These are phyloP conservation scores for Leptinotarsa haldemani DNA, from an alignment of 2,888 invertebrate species.

Conservation along the genomic window DNA sequence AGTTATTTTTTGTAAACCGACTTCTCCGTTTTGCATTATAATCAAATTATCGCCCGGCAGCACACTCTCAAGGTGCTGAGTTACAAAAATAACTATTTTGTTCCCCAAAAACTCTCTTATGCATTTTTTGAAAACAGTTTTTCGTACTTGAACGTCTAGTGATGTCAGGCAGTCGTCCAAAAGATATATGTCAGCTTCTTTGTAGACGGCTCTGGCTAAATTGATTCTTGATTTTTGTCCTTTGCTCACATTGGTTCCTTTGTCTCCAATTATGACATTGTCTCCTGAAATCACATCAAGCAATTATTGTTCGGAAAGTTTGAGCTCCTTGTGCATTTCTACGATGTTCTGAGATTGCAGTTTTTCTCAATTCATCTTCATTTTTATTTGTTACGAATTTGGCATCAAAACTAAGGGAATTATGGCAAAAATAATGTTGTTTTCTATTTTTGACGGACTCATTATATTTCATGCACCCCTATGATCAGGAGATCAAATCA, in stretches of 20 bases:
- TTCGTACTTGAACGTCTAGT: conserved; percentile 79
- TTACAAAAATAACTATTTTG: conserved; percentile 51
- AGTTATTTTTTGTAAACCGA: conserved; percentile 25
- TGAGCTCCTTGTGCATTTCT: too few species aligned
- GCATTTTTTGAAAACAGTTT: conserved; percentile 76
- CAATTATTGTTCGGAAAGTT: too few species aligned
- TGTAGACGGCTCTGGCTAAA: conserved; percentile 79
- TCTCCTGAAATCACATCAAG: conserved; percentile 69
- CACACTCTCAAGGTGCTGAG: conserved; percentile 44
- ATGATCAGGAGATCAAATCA: too few species aligned
- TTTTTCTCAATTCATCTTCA: too few species aligned
- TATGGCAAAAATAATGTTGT: too few species aligned
- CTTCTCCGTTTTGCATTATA: conserved; percentile 43
- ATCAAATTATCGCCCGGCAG: conserved; percentile 43
- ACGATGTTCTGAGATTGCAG: too few species aligned
- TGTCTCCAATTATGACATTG: conserved; percentile 80
- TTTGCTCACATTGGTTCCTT: conserved; percentile 82
- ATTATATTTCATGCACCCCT: too few species aligned
- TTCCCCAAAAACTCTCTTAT: conserved; percentile 48
- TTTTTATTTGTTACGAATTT: too few species aligned
- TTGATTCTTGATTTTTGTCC: conserved; percentile 85
- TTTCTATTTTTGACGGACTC: too few species aligned
- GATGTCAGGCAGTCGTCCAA: conserved; percentile 85
- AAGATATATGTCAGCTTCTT: conserved; percentile 79
- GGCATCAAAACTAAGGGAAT: too few species aligned